These are phyloP conservation scores for Solea senegalensis DNA, from an alignment of 2,113 vertebrate species.

Conservation along the genomic window DNA sequence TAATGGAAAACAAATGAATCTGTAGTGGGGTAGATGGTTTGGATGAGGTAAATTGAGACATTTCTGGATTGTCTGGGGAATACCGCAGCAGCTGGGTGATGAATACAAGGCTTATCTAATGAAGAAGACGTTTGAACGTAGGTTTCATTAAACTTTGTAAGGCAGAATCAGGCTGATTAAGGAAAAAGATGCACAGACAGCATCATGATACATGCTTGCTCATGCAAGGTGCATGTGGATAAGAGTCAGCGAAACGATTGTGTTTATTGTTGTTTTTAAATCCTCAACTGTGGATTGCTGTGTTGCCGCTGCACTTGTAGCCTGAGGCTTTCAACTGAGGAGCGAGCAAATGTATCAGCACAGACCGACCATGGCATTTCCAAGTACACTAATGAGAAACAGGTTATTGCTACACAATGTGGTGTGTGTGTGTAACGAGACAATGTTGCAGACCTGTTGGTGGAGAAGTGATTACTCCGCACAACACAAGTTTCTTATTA, in stretches of 20 bases:
- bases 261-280: slow-evolving; percentile 19
- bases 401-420: slow-evolving; percentile 61
- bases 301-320: not conserved
- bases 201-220: too few species aligned
- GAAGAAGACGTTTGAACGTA: not conserved
- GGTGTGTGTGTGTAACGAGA: slow-evolving; percentile 44
- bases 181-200: not conserved
- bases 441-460: slow-evolving; percentile 25
- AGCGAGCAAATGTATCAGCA: slow-evolving; percentile 44
- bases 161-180: not conserved
- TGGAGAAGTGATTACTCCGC: slow-evolving; percentile 61
- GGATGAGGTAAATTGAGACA: slow-evolving; percentile 13
- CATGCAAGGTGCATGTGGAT: too few species aligned
- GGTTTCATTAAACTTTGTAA: slow-evolving; percentile 23
- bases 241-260: not conserved
- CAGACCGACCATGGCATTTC: slow-evolving; percentile 54
- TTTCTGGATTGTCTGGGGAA: slow-evolving; percentile 26
- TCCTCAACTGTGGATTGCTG: not conserved
- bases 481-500: slow-evolving; percentile 53
- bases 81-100: slow-evolving; percentile 32
- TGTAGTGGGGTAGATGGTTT: slow-evolving; percentile 8
- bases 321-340: slow-evolving; percentile 47
- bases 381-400: slow-evolving; percentile 65
- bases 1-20: slow-evolving; percentile 53
- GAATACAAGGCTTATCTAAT: slow-evolving; percentile 33